Base-by-base conservation (phyloP, 1,140 invertebrate genomes). In the Melipona quadrifasciata region DNA sequence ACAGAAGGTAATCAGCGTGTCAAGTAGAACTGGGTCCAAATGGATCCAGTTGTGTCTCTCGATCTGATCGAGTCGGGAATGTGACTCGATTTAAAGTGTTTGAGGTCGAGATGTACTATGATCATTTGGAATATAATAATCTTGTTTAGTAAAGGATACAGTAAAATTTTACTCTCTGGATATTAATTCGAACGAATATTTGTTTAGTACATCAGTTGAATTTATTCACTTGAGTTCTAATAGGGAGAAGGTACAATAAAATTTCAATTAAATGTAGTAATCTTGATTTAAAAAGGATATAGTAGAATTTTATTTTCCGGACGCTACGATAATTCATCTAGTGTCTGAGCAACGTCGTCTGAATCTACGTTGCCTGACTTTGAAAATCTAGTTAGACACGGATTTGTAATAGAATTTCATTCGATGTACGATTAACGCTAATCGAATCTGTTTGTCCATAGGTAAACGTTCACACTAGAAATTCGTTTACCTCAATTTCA, bases 1-100 rank as follows among this genome's bases (percentile, higher is more conserved):
- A 76, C 75, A 82, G 58, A 12, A 75, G 34, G 72, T 82, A 76
- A 75, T 76, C 58, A 75, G 17, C 58, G 70, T 34, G 19, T 34
- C 47, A 1, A 47, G 19, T 47, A 27, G n/a, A 24, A 64, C 16
- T n/a, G 1, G 1, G 17, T 61, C 3, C n/a, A 57, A 51, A 51
- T 17, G 12, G 58, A 55, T 24, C 16, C 39, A 47, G 39, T 47
- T 47, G 10, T 47, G 39, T 47, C 39, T 47, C 6, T 47, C 6
- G 8, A 47, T 47, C 8, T 10, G 39, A 47, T 31, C 31, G 31
- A 31, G 53, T n/a, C 39, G 67, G 53, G 24, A 71, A 71, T 31
- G 65, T 34, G 76, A 78, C 67, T 34, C 27, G 64, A 67, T 67
- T 17, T 67, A 16, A 31, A 17, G 27, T 24, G 31, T 31, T 31